A percentile compares a stretch with the other conserved stretches of the same genome.
phyloP scores from a whole-genome alignment of 2,797 vertebrate species.

The Cebuella pygmaea region DNA sequence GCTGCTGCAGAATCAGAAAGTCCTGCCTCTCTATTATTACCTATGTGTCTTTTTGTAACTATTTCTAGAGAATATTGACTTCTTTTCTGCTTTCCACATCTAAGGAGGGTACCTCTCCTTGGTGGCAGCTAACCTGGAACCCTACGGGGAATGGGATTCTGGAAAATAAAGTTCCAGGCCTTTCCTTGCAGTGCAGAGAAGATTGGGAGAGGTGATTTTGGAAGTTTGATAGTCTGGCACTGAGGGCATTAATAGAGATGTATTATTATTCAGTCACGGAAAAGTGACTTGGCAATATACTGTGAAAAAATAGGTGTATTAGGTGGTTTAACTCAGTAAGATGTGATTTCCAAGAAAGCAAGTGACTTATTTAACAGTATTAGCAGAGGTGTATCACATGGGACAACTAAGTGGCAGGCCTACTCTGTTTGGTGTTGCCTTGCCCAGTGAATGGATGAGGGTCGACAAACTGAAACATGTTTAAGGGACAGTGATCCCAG shows the following conservation, averaged over 20 bases:
- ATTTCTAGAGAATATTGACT: background rate
- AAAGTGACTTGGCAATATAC: background rate
- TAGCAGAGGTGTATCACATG: background rate
- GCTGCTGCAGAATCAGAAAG: background rate
- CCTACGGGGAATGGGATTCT: background rate
- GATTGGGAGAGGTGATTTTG: too few species aligned
- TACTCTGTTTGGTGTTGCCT: background rate
- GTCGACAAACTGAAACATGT: background rate
- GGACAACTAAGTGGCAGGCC: background rate
- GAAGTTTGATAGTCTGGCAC: background rate
- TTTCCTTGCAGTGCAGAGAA: background rate
- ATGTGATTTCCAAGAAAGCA: constrained; percentile 20
- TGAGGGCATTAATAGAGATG: background rate
- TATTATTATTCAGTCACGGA: background rate
- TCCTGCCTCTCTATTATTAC: background rate
- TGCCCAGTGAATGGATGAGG: background rate
- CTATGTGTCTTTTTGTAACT: background rate
- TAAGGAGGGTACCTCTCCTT: background rate
- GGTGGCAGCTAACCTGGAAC: background rate
- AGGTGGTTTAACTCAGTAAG: background rate
- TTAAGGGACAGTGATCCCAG: background rate
- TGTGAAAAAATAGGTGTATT: background rate
- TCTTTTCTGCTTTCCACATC: background rate
- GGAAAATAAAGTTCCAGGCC: background rate
- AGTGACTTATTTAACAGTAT: background rate